These are phyloP conservation scores for Drosophila oshimai DNA, from an alignment of 1,140 invertebrate species.

Conservation along the genomic window DNA sequence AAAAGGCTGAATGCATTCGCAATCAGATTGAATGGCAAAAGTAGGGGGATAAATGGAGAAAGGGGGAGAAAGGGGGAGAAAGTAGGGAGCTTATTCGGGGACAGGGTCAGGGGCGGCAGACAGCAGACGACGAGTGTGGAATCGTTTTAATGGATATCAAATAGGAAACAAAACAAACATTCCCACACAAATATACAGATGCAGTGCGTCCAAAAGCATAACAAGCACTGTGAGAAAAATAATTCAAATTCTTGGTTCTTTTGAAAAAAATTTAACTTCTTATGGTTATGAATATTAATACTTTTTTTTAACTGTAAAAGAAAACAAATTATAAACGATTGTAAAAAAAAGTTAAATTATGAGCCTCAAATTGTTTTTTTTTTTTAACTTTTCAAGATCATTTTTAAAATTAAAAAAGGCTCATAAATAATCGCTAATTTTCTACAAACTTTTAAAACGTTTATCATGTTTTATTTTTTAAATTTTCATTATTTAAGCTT, in stretches of 20 bases:
- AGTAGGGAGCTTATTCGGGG: constrained; percentile 4
- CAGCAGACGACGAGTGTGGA: constrained; percentile 49
- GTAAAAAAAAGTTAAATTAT: no score
- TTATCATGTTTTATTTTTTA: neutral
- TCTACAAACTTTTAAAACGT: neutral
- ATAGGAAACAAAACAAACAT: constrained; percentile 58
- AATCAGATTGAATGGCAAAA: constrained; percentile 54
- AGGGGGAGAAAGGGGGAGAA: neutral
- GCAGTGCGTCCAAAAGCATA: constrained; percentile 31
- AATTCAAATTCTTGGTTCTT: no score
- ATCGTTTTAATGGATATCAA: constrained; percentile 81
- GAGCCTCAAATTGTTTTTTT: no score
- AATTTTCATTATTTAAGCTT: neutral
- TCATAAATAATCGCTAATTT: no score
- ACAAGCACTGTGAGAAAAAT: neutral
- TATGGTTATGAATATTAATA: no score
- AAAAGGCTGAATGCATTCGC: constrained; percentile 46
- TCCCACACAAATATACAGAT: constrained; percentile 19
- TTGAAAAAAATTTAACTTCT: no score
- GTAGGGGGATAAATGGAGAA: neutral
- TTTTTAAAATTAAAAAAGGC: no score
- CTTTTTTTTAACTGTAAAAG: no score
- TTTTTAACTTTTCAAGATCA: no score
- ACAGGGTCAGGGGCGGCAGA: constrained; percentile 33
- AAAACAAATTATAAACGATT: no score